Evolutionary conservation across 2,113 vertebrate species (phyloP).

Genomic region (Sander lucioperca): DNA sequence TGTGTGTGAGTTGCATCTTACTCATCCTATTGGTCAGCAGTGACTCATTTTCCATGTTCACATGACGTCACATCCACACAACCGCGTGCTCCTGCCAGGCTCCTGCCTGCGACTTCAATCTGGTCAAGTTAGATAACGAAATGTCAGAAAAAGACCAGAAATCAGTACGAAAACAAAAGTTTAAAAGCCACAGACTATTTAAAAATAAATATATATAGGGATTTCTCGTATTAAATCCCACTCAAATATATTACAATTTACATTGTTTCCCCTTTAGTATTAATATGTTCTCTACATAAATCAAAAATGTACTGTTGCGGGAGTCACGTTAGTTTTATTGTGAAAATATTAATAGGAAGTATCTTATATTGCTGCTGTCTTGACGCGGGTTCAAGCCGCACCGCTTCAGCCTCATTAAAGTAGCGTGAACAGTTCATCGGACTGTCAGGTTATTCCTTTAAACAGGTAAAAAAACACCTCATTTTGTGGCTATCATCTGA

Average conservation of each 20-base stretch:
- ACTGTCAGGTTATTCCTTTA: constrained; percentile 12
- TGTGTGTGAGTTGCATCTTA: neutral
- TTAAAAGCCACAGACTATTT: neutral
- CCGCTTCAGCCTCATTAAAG: constrained; percentile 13
- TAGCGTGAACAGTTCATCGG: constrained; percentile 1
- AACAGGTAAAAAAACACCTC: constrained; percentile 47
- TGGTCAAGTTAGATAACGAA: constrained; percentile 53
- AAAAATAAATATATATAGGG: accelerated
- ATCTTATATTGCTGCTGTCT: accelerated
- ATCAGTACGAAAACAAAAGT: accelerated
- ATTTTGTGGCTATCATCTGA: neutral
- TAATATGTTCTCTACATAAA: neutral
- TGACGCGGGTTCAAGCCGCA: neutral
- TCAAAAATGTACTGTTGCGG: neutral
- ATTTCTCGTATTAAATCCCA: neutral
- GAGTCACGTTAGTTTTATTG: neutral
- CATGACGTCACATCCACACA: constrained; percentile 64
- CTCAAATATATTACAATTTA: neutral
- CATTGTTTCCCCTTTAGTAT: accelerated
- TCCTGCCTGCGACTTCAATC: constrained; percentile 4
- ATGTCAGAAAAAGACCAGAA: constrained; percentile 10
- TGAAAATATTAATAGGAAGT: constrained; percentile 40
- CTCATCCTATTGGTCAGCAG: constrained; percentile 37
- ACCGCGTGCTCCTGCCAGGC: constrained; percentile 70
- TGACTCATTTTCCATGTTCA: neutral